Evolutionary conservation across 2,113 vertebrate species (phyloP).

Genomic region (Macroglossus sobrinus): DNA sequence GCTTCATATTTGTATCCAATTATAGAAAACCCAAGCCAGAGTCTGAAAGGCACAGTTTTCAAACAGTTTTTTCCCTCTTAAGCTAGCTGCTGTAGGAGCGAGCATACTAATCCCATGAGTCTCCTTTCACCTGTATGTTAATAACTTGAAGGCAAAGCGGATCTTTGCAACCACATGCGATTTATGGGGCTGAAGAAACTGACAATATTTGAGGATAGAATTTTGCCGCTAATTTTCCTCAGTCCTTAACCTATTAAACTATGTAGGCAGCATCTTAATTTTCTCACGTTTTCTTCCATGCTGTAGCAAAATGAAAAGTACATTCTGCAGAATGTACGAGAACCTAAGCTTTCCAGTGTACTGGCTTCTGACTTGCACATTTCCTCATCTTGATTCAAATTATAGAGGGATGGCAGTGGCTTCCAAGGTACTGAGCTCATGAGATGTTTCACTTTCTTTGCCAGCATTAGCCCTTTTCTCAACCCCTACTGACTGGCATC

Average conservation of each 20-base stretch:
- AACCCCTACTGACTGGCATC: background rate
- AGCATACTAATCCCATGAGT: background rate
- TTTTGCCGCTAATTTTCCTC: background rate
- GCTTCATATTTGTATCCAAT: slow-evolving; percentile 78
- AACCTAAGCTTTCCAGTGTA: background rate
- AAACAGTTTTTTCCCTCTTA: slow-evolving; percentile 32
- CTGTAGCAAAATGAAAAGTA: background rate
- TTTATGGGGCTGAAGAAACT: background rate
- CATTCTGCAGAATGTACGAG: background rate
- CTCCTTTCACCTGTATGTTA: slow-evolving; percentile 66
- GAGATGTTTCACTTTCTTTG: background rate
- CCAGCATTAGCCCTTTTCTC: background rate
- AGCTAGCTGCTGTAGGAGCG: slow-evolving; percentile 60
- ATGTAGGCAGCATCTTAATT: background rate
- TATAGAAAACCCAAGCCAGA: slow-evolving; percentile 73
- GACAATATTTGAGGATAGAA: background rate
- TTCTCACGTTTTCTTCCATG: background rate
- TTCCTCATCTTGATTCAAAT: background rate
- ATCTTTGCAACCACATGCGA: background rate
- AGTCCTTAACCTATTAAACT: background rate
- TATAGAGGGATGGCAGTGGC: background rate
- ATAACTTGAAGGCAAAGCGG: slow-evolving; percentile 24
- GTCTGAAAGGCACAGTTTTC: slow-evolving; percentile 66
- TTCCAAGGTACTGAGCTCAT: background rate
- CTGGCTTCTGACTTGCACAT: background rate